Evolutionary conservation across 2,888 invertebrate genomes (phyloP).

Genomic region (Thereva nobilitata): DNA sequence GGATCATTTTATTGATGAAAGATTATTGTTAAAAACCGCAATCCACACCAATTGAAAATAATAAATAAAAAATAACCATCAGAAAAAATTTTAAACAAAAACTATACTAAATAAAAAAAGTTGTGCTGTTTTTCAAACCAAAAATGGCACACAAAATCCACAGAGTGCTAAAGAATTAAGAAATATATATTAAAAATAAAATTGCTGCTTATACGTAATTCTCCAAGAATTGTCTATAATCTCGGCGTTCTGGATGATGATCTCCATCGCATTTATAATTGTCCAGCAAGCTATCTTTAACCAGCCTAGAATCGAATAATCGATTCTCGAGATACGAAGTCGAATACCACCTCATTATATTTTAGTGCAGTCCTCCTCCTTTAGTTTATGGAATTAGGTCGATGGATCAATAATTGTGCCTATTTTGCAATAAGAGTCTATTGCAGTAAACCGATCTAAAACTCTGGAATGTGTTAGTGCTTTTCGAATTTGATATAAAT

Average conservation of each 20-base stretch:
- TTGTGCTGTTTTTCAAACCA: slow-evolving; percentile 14
- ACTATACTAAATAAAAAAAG: neutral
- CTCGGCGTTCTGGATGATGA: slow-evolving; percentile 52
- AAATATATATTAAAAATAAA: too few species aligned
- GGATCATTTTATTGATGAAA: neutral
- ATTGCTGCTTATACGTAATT: slow-evolving; percentile 52
- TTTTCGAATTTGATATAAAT: neutral
- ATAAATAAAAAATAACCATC: neutral
- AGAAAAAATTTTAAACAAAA: slow-evolving; percentile 9
- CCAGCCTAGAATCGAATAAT: slow-evolving; percentile 55
- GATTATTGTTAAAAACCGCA: slow-evolving; percentile 7
- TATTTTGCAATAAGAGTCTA: neutral
- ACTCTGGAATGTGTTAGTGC: slow-evolving; percentile 11
- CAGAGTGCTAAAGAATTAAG: too few species aligned
- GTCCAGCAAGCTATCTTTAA: slow-evolving; percentile 55
- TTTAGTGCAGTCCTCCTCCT: slow-evolving; percentile 19
- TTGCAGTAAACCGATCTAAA: slow-evolving; percentile 12
- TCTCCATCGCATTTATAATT: slow-evolving; percentile 53
- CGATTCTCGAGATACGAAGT: slow-evolving; percentile 55
- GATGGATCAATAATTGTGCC: slow-evolving; percentile 4
- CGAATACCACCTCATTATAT: slow-evolving; percentile 49
- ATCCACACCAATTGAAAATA: slow-evolving; percentile 9
- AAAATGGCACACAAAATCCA: neutral
- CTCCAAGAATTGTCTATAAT: slow-evolving; percentile 57
- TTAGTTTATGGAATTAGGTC: neutral